Conservation (phyloP, 2,113 vertebrate genomes). For the Baryphthengus martii region DNA sequence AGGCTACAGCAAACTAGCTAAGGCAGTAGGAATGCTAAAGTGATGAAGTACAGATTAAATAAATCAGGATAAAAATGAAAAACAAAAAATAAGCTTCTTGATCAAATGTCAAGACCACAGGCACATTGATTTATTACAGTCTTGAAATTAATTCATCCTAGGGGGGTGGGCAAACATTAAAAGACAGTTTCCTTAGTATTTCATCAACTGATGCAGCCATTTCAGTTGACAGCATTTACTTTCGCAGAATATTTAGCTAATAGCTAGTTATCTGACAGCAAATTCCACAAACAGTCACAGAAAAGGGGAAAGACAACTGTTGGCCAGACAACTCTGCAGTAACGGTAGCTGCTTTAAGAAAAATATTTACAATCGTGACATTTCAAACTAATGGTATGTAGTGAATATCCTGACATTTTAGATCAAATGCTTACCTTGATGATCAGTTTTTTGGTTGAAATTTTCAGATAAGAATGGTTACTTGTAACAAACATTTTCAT, state of each 20-base stretch:
- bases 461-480: constrained; percentile 77
- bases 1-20: not conserved
- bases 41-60: not conserved
- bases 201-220: not conserved
- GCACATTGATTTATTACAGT: not conserved
- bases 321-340: not conserved
- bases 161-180: not conserved
- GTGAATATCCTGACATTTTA: not conserved
- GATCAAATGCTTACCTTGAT: constrained; percentile 80
- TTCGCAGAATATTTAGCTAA: not conserved
- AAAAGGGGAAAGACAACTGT: not conserved
- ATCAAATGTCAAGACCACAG: not conserved
- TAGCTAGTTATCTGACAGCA: not conserved
- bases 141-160: not conserved
- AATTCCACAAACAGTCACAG: not conserved
- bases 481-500: constrained; percentile 93
- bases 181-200: not conserved
- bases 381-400: not conserved
- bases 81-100: not conserved
- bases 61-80: not conserved
- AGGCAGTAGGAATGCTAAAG: not conserved
- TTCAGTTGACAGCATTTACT: not conserved
- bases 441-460: constrained; percentile 83
- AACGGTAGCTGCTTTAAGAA: not conserved
- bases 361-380: not conserved